Evolutionary conservation across 2,797 vertebrate genomes (phyloP), one percentile per base, ranked within the genome.

Genomic region (Chloroceryle inda): DNA sequence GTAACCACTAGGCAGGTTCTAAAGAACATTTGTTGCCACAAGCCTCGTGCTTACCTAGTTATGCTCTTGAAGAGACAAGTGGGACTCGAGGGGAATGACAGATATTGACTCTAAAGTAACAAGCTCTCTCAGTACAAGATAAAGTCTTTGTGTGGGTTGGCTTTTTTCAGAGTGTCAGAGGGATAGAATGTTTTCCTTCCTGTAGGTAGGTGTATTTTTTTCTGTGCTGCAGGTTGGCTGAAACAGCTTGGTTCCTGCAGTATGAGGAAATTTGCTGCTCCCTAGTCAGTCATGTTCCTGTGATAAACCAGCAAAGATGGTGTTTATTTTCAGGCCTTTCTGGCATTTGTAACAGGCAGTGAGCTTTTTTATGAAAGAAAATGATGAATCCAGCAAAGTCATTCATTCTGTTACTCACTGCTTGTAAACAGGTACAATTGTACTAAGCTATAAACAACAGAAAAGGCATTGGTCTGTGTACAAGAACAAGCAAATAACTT

Each of bases 141-240:
- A 9, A 92, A 94, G 55, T 35, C 42, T 72, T 64, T 73, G 33
- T 85, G 69, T 78, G 50, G 82, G 73, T 22, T 85, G 69, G 24
- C 50, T 81, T 81, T 75, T 77, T 63, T 45, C 14, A 8, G 45
- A 26, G n/a, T 35, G 31, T 90, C 44, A 78, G 64, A 69, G 23
- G 24, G 40, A 78, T 64, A 37, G 35, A 33, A 11, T 52, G n/a
- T 81, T 94, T 69, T 69, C 53, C 52, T 79, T 92, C 78, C 59
- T 89, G 37, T 90, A 71, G 37, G 33, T 38, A 82, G 77, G 44
- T 91, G 53, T 83, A 24, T 85, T 91, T 92, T 71, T 71, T 77
- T 75, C 62, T 81, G 42, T 80, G 31, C 68, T 76, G 26, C 69
- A 86, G 76, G 76, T 89, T 93, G 63, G 38, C n/a, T 87, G 74